Evolutionary conservation across 2,888 invertebrate genomes (phyloP).

Genomic region (Ophonus ardosiacus): DNA sequence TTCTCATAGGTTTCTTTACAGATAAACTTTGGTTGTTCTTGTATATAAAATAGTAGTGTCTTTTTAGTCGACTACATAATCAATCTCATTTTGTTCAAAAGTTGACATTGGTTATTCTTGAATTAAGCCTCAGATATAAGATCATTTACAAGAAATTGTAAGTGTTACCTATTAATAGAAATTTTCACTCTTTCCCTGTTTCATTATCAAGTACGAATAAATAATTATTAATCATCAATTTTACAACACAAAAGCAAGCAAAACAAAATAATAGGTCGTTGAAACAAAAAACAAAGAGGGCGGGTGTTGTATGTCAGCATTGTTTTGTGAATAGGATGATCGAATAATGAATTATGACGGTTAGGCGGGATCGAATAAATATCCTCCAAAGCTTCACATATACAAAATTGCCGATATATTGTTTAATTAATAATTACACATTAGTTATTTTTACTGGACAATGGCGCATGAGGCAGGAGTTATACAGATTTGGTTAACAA

Average conservation of each 20-base stretch:
- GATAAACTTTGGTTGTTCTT: too few species aligned
- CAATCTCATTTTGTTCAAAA: too few species aligned
- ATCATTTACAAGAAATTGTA: too few species aligned
- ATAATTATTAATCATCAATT: conserved; percentile 36
- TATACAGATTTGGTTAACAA: neutral
- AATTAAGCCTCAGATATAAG: too few species aligned
- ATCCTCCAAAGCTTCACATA: neutral
- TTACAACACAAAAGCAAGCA: conserved; percentile 18
- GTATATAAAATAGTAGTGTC: too few species aligned
- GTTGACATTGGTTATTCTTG: too few species aligned
- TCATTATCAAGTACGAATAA: conserved; percentile 7
- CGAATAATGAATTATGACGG: conserved; percentile 55
- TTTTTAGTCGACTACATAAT: too few species aligned
- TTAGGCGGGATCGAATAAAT: conserved; percentile 54
- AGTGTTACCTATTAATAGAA: neutral
- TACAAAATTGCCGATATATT: neutral
- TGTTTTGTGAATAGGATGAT: conserved; percentile 54
- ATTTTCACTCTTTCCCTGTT: neutral
- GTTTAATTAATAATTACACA: neutral
- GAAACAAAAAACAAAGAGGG: conserved; percentile 24
- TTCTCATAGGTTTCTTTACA: too few species aligned
- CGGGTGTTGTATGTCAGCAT: conserved; percentile 41
- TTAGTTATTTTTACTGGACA: neutral
- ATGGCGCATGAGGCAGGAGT: neutral
- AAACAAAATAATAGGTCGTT: conserved; percentile 7